Percentiles rank a stretch among this genome's conserved stretches.
Evolutionary conservation across 2,888 invertebrate species (phyloP).

Genomic region (Iphiclides podalirius): DNA sequence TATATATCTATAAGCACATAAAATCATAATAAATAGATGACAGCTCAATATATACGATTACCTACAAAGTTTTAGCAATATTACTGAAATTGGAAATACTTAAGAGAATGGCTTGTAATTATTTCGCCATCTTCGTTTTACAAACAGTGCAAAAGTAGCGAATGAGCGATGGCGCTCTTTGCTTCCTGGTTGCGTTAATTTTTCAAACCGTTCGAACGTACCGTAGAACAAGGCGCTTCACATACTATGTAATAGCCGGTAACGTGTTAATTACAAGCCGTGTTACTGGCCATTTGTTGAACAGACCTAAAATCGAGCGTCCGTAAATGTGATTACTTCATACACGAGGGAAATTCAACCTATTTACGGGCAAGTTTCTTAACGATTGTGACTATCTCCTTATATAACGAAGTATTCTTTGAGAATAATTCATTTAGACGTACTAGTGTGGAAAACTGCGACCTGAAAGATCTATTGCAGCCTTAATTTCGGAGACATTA

Average conservation of each 20-base stretch:
- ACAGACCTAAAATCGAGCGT: not conserved
- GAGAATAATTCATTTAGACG: too few species aligned
- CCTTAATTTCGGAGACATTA: too few species aligned
- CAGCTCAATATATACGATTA: too few species aligned
- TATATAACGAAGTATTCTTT: too few species aligned
- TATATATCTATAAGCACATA: not conserved
- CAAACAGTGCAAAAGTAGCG: conserved; percentile 25
- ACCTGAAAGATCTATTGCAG: too few species aligned
- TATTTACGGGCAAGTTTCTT: too few species aligned
- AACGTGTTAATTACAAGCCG: conserved; percentile 31
- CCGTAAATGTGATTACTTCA: not conserved
- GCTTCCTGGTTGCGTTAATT: conserved; percentile 33
- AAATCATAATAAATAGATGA: too few species aligned
- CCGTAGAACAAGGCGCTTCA: conserved; percentile 18
- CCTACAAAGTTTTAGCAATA: too few species aligned
- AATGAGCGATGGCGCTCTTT: conserved; percentile 32
- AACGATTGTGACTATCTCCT: too few species aligned
- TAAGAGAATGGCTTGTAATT: too few species aligned
- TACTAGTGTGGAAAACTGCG: too few species aligned
- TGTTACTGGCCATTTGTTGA: not conserved
- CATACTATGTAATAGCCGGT: conserved; percentile 28
- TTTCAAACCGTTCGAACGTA: conserved; percentile 25
- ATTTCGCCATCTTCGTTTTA: not conserved
- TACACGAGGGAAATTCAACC: not conserved
- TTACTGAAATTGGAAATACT: too few species aligned